phyloP scores from a whole-genome alignment of 2,888 invertebrate species.

The Microplitis deprimator region DNA sequence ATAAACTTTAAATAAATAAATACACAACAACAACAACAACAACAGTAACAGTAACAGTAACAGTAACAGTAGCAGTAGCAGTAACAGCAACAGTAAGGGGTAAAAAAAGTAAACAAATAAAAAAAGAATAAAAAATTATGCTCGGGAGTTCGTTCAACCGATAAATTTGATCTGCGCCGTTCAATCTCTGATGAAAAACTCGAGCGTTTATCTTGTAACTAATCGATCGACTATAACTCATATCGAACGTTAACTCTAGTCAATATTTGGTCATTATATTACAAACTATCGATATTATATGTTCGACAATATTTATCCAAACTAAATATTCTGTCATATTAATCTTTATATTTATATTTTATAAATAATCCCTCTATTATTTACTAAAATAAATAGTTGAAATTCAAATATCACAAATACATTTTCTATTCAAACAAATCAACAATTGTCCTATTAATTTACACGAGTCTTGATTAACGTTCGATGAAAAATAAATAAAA shows the following conservation, averaged over 20 bases:
- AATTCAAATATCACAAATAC: background rate
- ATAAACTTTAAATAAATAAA: background rate
- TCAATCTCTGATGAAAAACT: background rate
- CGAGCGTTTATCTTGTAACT: background rate
- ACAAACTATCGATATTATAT: background rate
- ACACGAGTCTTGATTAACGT: background rate
- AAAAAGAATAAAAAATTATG: conserved; percentile 13
- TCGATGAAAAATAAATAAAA: conserved; percentile 1
- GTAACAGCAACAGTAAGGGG: background rate
- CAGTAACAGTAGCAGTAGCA: background rate
- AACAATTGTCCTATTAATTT: background rate
- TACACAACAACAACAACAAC: background rate
- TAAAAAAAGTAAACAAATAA: background rate
- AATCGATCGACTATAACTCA: background rate
- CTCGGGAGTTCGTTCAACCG: conserved; percentile 10
- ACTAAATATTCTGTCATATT: background rate
- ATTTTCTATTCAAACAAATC: background rate
- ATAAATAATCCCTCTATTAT: background rate
- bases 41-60: background rate
- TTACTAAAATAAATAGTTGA: background rate
- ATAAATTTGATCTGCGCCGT: conserved; percentile 18
- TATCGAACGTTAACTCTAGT: background rate
- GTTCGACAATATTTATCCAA: background rate
- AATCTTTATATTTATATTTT: background rate
- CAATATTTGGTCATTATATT: conserved; percentile 1